Evolutionary conservation across 2,113 vertebrate species (phyloP).

Genomic region (Ceuthmochares aereus): DNA sequence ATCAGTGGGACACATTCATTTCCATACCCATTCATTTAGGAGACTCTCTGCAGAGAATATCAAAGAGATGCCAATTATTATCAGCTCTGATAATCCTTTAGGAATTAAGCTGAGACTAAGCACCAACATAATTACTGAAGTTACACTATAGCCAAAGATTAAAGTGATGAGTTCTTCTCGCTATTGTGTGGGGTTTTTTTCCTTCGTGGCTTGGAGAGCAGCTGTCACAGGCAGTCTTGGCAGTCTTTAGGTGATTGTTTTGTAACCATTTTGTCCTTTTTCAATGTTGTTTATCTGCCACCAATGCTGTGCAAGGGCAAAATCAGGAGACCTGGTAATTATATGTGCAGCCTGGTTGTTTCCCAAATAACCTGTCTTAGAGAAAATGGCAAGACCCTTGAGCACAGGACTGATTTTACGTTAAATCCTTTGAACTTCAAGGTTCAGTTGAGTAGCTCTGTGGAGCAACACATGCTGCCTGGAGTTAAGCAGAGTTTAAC

Average conservation of each 20-base stretch:
- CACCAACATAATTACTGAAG: not conserved
- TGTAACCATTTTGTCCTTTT: not conserved
- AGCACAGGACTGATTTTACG: not conserved
- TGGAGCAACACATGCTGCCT: not conserved
- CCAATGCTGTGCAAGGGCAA: not conserved
- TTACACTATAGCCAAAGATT: not conserved
- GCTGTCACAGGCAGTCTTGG: not conserved
- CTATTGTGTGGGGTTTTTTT: not conserved
- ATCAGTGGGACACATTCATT: conserved; percentile 3
- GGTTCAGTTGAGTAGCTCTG: not conserved
- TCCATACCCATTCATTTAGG: conserved; percentile 8
- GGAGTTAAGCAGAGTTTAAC: not conserved
- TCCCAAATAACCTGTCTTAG: not conserved
- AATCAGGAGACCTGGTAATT: not conserved
- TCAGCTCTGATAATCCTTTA: not conserved
- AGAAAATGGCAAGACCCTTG: not conserved
- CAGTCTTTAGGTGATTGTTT: not conserved
- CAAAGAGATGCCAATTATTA: conserved; percentile 38
- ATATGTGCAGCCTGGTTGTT: not conserved
- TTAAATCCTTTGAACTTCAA: not conserved
- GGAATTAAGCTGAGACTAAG: not conserved
- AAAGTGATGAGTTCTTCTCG: not conserved
- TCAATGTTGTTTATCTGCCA: not conserved
- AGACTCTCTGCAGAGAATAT: not conserved
- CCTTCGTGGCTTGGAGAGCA: not conserved